Percentiles rank a stretch among this genome's conserved stretches.
Evolutionary conservation across 2,888 invertebrate species (phyloP).

Genomic region (Drosophila mayaguana): DNA sequence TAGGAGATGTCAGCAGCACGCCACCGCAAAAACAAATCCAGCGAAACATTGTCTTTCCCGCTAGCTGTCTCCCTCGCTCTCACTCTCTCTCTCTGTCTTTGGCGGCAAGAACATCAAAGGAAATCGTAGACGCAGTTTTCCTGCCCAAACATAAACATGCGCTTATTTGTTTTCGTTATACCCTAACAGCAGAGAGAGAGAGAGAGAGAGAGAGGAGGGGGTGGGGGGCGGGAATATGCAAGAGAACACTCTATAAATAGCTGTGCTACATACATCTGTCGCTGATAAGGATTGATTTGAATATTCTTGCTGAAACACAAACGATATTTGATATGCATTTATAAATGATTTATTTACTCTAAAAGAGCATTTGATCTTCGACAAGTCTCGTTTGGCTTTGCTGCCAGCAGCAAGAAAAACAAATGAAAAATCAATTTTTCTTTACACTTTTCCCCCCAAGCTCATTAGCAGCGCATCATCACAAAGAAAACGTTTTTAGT

Average conservation of each 20-base stretch:
- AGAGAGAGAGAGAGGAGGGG: not conserved
- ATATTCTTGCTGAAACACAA: not conserved
- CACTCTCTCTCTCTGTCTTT: not conserved
- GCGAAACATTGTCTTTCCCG: slow-evolving; percentile 61
- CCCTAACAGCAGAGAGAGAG: slow-evolving; percentile 23
- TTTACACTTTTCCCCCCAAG: slow-evolving; percentile 29
- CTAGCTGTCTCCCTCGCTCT: not conserved
- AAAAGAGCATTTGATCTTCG: slow-evolving; percentile 36
- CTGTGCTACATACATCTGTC: not conserved
- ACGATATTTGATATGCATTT: slow-evolving; percentile 7
- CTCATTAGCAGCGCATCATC: slow-evolving; percentile 70
- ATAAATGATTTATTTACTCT: not conserved
- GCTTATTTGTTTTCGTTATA: slow-evolving; percentile 47
- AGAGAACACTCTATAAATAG: not conserved
- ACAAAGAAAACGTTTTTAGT: slow-evolving; percentile 35
- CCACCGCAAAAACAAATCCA: slow-evolving; percentile 49
- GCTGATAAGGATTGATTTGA: slow-evolving; percentile 7
- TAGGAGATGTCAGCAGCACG: slow-evolving; percentile 53
- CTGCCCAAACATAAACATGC: slow-evolving; percentile 74
- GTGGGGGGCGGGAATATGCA: not conserved
- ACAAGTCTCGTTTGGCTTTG: not conserved
- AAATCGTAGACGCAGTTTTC: slow-evolving; percentile 76
- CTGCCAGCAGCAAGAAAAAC: slow-evolving; percentile 32
- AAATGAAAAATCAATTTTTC: slow-evolving; percentile 79
- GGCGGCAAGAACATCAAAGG: slow-evolving; percentile 70